Evolutionary conservation across 2,797 vertebrate genomes (phyloP), one percentile per base, ranked within the genome.

Genomic region (Cossypha caffra): DNA sequence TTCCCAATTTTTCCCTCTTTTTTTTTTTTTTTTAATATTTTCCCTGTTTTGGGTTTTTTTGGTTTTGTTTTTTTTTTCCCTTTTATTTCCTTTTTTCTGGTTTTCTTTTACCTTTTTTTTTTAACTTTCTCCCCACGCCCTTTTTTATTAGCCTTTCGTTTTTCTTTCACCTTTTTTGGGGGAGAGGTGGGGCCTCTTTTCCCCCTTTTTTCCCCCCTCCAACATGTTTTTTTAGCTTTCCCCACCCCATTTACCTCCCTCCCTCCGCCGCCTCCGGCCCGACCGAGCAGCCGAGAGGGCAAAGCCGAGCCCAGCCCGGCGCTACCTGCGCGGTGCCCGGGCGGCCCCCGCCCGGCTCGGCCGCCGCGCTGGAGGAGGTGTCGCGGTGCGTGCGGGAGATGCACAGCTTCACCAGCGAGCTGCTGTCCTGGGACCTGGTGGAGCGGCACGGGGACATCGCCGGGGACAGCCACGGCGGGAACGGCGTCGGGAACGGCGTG

Each of bases 141-240:
- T 8, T 48, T 15, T 42, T 29, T 7, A 26, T 16, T 25, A 16
- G 9, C 16, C 5, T 21, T 26, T 33, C 17, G 28, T 35, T 51
- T 47, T 20, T 3, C 3, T 57, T 47, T 23, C 9, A 7, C 8
- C 6, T 20, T 18, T 17, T 29, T 15, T 3, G 17, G 7, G 10
- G 13, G 28, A 14, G 35, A 5, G 14, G 10, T 6, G 13, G 18
- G 3, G 4, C 0, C 5, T 20, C 7, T 68, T 33, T 21, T 17
- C 4, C 14, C 5, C 9, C 4, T 16, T 20, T 43, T 23, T 9
- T 1, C 2, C 2, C 3, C 1, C 7, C 2, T 2, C 1, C 48
- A 5, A 7, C 12, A 12, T 1, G 8, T 31, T 9, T 35, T 23
- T 50, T 37, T 2, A 38, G 11, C 35, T 50, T 54, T n/a, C 12